phyloP scores from a whole-genome alignment of 2,888 invertebrate genomes.

The Nasonovia ribisnigri region DNA sequence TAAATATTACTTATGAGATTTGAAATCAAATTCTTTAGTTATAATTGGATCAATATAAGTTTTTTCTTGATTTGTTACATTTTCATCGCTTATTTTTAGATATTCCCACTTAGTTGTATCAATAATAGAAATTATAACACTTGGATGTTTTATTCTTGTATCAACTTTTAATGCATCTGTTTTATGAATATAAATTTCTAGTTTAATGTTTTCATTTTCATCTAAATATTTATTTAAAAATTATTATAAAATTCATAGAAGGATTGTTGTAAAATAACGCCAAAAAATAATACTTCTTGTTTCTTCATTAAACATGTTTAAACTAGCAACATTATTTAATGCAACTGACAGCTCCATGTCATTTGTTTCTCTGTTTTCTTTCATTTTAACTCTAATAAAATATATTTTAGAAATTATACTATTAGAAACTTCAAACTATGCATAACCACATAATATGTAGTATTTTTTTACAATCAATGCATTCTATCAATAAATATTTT shows the following conservation, averaged over 20 bases:
- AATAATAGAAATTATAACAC: conserved; percentile 76
- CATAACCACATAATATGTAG: background rate
- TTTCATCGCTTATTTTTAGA: conserved; percentile 71
- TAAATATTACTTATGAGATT: conserved; percentile 72
- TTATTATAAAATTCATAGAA: background rate
- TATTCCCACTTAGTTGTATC: conserved; percentile 74
- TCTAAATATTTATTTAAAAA: conserved; percentile 46
- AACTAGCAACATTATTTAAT: background rate
- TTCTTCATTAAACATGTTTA: background rate
- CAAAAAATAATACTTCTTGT: conserved; percentile 24
- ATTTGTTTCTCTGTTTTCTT: conserved; percentile 1
- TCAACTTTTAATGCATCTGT: conserved; percentile 75
- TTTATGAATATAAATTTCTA: conserved; percentile 72
- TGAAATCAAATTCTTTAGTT: conserved; percentile 76
- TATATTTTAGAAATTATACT: background rate
- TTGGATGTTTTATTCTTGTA: conserved; percentile 75
- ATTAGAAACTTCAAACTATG: background rate
- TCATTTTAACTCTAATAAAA: conserved; percentile 26
- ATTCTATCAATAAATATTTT: background rate
- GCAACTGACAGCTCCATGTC: background rate
- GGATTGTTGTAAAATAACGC: background rate
- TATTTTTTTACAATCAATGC: background rate
- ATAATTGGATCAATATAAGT: conserved; percentile 75
- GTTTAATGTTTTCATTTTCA: conserved; percentile 53
- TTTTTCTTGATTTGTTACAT: conserved; percentile 68